Conservation (phyloP, 2,113 vertebrate species). For the Tupaia chinensis region DNA sequence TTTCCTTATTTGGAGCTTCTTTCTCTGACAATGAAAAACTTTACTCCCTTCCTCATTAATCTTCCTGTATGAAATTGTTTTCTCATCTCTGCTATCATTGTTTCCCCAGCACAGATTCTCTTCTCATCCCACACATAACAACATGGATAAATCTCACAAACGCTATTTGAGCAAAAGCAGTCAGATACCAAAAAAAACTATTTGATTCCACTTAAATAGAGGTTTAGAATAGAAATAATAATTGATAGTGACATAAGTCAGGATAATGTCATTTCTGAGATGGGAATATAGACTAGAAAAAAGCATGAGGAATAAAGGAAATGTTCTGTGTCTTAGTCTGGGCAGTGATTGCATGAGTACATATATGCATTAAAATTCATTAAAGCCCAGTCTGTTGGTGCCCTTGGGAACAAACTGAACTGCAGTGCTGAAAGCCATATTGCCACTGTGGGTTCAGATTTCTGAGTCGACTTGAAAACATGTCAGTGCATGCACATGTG, state of each 20-base stretch:
- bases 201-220: neutral
- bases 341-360: neutral
- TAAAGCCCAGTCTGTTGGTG: too few relatives aligned
- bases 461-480: too few relatives aligned
- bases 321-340: neutral
- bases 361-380: neutral
- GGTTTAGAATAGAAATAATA: neutral
- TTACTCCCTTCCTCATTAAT: neutral
- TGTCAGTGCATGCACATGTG: too few relatives aligned
- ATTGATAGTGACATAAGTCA: neutral
- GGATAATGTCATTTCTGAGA: neutral
- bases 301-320: neutral
- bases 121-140: neutral
- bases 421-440: too few relatives aligned
- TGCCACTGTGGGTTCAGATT: too few relatives aligned
- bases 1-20: neutral
- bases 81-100: neutral
- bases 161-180: neutral
- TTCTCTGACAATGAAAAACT: neutral
- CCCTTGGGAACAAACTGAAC: too few relatives aligned
- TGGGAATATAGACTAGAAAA: neutral
- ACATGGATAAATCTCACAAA: neutral
- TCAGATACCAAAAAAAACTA: neutral
- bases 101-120: neutral
- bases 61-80: neutral